phyloP scores from a whole-genome alignment of 2,113 vertebrate genomes.

The Callipepla squamata region DNA sequence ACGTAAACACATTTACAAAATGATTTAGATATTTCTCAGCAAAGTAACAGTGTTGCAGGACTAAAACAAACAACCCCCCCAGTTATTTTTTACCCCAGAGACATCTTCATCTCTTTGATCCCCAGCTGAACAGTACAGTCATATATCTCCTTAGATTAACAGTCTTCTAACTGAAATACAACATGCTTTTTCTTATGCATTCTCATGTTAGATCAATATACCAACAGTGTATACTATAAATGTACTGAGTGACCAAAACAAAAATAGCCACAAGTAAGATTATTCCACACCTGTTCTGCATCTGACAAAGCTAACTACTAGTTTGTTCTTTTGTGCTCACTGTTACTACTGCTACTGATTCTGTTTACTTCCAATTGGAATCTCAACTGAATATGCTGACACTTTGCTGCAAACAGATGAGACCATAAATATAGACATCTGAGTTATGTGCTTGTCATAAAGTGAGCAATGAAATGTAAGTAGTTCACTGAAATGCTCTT shows the following conservation, averaged over 20 bases:
- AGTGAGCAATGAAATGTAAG: neutral
- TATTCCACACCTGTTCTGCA: neutral
- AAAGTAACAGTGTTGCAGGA: neutral
- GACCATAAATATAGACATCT: rapidly evolving
- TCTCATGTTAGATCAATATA: neutral
- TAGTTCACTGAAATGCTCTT: neutral
- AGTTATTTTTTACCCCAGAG: neutral
- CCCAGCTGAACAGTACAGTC: neutral
- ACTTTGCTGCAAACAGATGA: neutral
- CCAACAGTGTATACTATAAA: neutral
- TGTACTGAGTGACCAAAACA: neutral
- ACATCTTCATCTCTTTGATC: neutral
- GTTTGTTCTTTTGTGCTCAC: neutral
- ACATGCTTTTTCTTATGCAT: neutral
- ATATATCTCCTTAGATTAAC: neutral
- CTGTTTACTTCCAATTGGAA: neutral
- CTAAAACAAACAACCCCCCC: neutral
- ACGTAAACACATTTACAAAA: neutral
- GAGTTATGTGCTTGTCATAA: neutral
- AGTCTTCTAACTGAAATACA: neutral
- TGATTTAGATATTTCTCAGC: neutral
- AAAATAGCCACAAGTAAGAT: neutral
- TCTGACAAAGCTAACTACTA: neutral
- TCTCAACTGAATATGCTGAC: neutral
- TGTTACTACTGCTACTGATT: neutral